Evolutionary conservation across 2,113 vertebrate genomes (phyloP), one percentile per base, ranked within the genome.

Genomic region (Tachycineta bicolor): DNA sequence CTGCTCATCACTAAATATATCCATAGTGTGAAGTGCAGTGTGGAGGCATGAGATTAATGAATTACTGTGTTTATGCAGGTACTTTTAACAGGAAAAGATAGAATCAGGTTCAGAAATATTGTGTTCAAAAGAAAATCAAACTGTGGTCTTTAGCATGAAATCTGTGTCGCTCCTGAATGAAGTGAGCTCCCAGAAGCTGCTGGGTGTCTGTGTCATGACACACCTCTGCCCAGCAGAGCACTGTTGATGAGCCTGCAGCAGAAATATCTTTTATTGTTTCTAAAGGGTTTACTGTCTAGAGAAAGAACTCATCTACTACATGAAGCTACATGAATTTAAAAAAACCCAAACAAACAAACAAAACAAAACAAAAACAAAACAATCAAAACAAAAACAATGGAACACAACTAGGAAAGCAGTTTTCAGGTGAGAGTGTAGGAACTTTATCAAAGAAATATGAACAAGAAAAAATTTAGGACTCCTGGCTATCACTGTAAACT

Each of bases 381-480:
- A 56, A 17, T 1, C 41, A n/a, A 44, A 56, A 11, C 17, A 29
- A 23, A 39, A 39, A 6, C 28, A 16, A 29, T 4, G 19, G 49
- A 22, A 5, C 4, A 34, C 44, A 53, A 18, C 3, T 10, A 67
- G 34, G 6, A 79, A 77, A 77, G 7, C 9, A 10, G 2, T 58
- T 55, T 88, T 90, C n/a, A 33, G 29, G 33, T 62, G 34, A 86
- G 23, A 71, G 33, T 56, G 11, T 22, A 53, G 39, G 24, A 85
- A n/a, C 34, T 65, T 74, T 10, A 29, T 88, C 81, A 91, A 88
- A 97, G 90, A 93, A 62, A 26, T 64, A 80, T 50, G 73, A 90
- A 93, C 62, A 92, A 92, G 80, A 87, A 79, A 94, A 83, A 21
- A 77, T 25, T 1, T 39, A 55, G 31, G 25, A 69, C 28, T 62